These are phyloP conservation scores for Ormyrus labotus DNA, from an alignment of 2,888 invertebrate species.

Conservation along the genomic window DNA sequence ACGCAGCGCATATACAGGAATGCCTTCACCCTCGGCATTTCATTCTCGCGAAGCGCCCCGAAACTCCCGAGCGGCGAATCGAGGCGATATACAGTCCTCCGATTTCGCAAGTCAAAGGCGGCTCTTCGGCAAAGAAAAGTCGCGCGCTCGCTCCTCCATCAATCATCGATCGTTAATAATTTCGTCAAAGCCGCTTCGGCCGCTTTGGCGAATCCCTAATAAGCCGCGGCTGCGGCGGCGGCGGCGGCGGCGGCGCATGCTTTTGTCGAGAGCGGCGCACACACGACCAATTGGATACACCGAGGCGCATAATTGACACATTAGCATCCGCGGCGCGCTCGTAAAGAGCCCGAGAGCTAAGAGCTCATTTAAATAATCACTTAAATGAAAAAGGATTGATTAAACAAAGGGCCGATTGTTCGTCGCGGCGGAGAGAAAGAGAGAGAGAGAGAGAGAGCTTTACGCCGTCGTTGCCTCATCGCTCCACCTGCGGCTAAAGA, in stretches of 20 bases:
- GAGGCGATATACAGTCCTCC: too few relatives aligned
- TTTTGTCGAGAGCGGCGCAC: slow-evolving; percentile 32
- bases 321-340: slow-evolving; percentile 46
- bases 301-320: slow-evolving; percentile 49
- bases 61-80: too few relatives aligned
- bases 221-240: neutral
- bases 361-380: slow-evolving; percentile 49
- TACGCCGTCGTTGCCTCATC: neutral
- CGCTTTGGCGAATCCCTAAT: slow-evolving; percentile 28
- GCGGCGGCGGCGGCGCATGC: neutral
- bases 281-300: slow-evolving; percentile 42
- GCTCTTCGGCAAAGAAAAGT: slow-evolving; percentile 13
- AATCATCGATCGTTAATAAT: slow-evolving; percentile 53
- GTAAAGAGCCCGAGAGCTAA: slow-evolving; percentile 39
- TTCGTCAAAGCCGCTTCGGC: slow-evolving; percentile 36
- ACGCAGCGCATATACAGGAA: too few relatives aligned
- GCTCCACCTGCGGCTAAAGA: slow-evolving; percentile 5
- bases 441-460: too few relatives aligned
- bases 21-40: too few relatives aligned
- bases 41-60: too few relatives aligned
- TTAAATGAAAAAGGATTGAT: slow-evolving; percentile 50
- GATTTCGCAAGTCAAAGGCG: slow-evolving; percentile 3
- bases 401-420: slow-evolving; percentile 56
- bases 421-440: neutral
- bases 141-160: slow-evolving; percentile 2